Conservation (phyloP, 2,113 vertebrate species). For the Emydura subglobosa region DNA sequence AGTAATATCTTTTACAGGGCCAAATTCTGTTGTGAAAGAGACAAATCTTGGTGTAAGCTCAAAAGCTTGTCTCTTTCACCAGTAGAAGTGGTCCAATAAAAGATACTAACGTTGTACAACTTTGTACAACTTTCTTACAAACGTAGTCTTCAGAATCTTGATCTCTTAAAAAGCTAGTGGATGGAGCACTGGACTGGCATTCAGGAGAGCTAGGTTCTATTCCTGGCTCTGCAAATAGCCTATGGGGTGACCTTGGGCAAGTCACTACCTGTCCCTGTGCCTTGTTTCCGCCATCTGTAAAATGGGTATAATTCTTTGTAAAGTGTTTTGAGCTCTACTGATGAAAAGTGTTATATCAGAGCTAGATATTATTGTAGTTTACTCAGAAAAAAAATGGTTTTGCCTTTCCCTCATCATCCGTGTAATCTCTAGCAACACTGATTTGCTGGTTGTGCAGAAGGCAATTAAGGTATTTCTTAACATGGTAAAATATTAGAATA, state of each 20-base stretch:
- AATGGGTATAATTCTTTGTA: background rate
- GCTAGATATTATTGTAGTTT: background rate
- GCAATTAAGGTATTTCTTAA: background rate
- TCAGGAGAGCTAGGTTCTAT: background rate
- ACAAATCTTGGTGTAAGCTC: background rate
- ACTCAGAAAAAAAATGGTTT: background rate
- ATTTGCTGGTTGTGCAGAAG: background rate
- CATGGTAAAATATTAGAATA: background rate
- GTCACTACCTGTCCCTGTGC: background rate
- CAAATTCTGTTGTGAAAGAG: background rate
- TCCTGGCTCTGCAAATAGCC: background rate
- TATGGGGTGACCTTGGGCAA: background rate
- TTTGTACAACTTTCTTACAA: background rate
- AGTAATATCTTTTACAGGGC: background rate
- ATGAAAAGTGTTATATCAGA: background rate
- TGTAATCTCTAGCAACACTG: background rate
- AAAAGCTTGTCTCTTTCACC: background rate
- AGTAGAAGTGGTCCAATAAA: background rate
- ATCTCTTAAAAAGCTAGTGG: background rate
- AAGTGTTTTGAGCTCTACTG: background rate
- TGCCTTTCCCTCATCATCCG: background rate
- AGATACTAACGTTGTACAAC: background rate
- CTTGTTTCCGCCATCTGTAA: background rate
- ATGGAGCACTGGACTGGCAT: background rate
- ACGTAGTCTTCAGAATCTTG: background rate